phyloP scores from a whole-genome alignment of 2,113 vertebrate species.

The Odocoileus hemionus region DNA sequence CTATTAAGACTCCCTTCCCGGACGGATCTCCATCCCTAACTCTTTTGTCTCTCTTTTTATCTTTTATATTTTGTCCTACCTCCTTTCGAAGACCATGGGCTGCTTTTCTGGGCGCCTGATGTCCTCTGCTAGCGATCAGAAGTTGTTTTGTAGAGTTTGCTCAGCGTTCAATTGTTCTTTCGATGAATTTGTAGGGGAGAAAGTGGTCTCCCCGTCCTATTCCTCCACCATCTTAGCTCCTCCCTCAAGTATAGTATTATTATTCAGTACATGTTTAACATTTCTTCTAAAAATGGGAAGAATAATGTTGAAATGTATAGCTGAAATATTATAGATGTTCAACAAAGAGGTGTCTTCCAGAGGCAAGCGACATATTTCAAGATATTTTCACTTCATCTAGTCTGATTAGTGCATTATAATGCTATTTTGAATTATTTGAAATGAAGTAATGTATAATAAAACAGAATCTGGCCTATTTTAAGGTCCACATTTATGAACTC shows the following conservation, averaged over 20 bases:
- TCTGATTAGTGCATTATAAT: constrained; percentile 28
- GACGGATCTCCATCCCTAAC: no score
- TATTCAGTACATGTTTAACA: background rate
- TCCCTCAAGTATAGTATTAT: background rate
- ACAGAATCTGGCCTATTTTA: constrained; percentile 47
- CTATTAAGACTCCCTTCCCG: no score
- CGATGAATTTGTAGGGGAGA: no score
- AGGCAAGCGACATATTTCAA: background rate
- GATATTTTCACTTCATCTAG: constrained; percentile 29
- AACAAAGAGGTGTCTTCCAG: constrained; percentile 24
- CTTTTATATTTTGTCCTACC: no score
- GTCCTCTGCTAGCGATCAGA: no score
- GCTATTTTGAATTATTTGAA: constrained; percentile 35
- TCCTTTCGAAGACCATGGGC: no score
- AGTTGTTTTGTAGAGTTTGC: no score
- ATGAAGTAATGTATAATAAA: constrained; percentile 50
- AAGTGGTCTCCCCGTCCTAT: no score
- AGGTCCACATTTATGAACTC: constrained; percentile 54
- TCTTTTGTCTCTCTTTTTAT: no score
- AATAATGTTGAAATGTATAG: background rate
- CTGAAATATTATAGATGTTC: constrained; percentile 15
- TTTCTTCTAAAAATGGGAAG: constrained; percentile 9
- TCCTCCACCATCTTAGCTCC: no score
- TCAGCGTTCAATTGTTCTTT: no score
- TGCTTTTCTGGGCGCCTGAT: no score